These are phyloP conservation scores for Brachirus orientalis DNA, from an alignment of 2,113 vertebrate genomes.

Conservation along the genomic window DNA sequence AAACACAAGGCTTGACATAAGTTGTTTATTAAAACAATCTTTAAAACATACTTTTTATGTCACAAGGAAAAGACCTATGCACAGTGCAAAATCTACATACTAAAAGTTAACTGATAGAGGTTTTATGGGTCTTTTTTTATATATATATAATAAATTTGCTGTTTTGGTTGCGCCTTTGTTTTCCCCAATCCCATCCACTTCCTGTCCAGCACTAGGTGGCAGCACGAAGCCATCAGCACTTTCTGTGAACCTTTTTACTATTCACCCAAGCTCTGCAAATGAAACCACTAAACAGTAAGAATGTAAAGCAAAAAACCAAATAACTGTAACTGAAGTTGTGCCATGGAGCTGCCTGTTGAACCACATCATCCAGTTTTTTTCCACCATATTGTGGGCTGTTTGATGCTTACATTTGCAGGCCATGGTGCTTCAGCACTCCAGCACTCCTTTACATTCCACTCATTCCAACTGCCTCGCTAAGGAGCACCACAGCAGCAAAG, in stretches of 20 bases:
- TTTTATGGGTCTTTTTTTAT: conserved; percentile 52
- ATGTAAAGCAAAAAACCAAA: conserved; percentile 31
- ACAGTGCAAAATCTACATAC: conserved; percentile 77
- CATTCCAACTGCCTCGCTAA: conserved; percentile 48
- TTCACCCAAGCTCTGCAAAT: conserved; percentile 46
- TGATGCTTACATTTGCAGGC: conserved; percentile 21
- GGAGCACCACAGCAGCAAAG: conserved; percentile 64
- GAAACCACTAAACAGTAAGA: conserved; percentile 25
- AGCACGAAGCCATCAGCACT: conserved; percentile 53
- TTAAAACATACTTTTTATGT: conserved; percentile 71
- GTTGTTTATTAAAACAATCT: conserved; percentile 72
- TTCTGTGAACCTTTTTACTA: conserved; percentile 28
- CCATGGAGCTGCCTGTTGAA: conserved; percentile 17
- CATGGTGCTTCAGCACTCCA: conserved; percentile 25
- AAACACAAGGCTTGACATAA: conserved; percentile 63
- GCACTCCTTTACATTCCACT: conserved; percentile 38
- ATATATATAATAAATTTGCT: conserved; percentile 31
- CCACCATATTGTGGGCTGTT: background rate
- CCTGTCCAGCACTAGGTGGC: conserved; percentile 41
- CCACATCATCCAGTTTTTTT: background rate
- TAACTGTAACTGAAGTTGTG: conserved; percentile 21
- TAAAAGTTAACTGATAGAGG: conserved; percentile 48
- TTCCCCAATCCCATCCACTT: conserved; percentile 2
- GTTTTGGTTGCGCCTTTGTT: conserved; percentile 34
- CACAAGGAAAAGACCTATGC: conserved; percentile 52